Conservation (phyloP, 2,113 vertebrate species). For the Serilophus lunatus region DNA sequence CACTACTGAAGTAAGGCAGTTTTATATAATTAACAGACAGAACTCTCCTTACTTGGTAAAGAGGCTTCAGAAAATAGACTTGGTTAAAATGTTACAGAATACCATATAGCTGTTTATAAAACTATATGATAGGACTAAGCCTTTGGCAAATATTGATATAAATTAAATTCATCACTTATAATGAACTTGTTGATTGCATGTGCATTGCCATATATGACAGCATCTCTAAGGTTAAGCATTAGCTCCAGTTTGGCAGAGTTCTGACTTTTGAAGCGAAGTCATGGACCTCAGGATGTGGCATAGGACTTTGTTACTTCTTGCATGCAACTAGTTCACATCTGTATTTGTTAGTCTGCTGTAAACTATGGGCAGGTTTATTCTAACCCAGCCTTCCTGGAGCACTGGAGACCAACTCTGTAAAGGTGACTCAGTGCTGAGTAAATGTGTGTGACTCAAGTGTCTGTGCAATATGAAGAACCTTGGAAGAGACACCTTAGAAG, state of each 20-base stretch:
- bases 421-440: neutral
- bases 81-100: neutral
- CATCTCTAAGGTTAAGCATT: neutral
- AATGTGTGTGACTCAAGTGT: neutral
- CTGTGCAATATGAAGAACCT: neutral
- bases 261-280: neutral
- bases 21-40: neutral
- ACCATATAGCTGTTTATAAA: neutral
- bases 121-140: neutral
- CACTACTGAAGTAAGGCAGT: neutral
- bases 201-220: neutral
- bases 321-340: fast-evolving
- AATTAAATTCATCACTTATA: neutral
- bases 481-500: neutral
- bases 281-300: neutral
- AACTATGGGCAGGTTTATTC: neutral
- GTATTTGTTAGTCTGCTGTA: neutral
- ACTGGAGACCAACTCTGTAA: neutral
- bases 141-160: constrained; percentile 8
- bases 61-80: neutral
- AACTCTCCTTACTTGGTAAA: neutral
- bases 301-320: neutral
- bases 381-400: neutral
- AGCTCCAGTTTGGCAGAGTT: neutral
- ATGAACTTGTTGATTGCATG: neutral